phyloP scores from a whole-genome alignment of 53 echinoderm and acorn worm species.

The Stichopus horrens region DNA sequence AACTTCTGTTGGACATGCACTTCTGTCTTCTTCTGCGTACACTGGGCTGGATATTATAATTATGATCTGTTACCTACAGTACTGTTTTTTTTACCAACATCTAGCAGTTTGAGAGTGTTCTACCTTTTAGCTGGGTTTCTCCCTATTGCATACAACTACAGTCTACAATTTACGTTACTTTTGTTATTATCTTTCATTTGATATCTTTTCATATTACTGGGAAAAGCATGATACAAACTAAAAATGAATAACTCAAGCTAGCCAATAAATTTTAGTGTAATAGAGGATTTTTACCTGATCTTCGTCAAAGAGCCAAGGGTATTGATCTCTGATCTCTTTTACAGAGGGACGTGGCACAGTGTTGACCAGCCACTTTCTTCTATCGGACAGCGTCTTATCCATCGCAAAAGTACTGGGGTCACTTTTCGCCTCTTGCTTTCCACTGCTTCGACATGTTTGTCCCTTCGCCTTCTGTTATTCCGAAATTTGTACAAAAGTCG shows the following conservation, averaged over 20 bases:
- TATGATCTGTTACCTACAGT: too few species aligned
- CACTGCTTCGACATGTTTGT: neutral
- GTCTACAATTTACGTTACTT: too few species aligned
- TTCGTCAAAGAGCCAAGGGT: conserved; percentile 22
- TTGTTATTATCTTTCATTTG: neutral
- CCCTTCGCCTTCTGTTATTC: conserved; percentile 9
- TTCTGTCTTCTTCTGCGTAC: too few species aligned
- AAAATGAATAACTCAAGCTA: conserved; percentile 4
- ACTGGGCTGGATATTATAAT: too few species aligned
- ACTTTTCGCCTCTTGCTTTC: neutral
- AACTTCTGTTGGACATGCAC: too few species aligned
- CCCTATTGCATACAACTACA: too few species aligned
- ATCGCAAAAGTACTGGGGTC: too few species aligned
- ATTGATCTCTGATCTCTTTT: neutral
- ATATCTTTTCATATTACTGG: neutral
- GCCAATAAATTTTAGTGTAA: neutral
- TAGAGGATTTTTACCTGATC: conserved; percentile 2
- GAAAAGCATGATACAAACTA: neutral
- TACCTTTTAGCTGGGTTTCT: too few species aligned
- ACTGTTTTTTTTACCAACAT: too few species aligned
- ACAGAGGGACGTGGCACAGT: neutral
- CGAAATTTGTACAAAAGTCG: conserved; percentile 10
- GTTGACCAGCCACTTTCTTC: neutral
- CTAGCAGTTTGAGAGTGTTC: too few species aligned
- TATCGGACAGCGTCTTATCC: neutral